Evolutionary conservation across 2,888 invertebrate species (phyloP).

Genomic region (Diploptera punctata): DNA sequence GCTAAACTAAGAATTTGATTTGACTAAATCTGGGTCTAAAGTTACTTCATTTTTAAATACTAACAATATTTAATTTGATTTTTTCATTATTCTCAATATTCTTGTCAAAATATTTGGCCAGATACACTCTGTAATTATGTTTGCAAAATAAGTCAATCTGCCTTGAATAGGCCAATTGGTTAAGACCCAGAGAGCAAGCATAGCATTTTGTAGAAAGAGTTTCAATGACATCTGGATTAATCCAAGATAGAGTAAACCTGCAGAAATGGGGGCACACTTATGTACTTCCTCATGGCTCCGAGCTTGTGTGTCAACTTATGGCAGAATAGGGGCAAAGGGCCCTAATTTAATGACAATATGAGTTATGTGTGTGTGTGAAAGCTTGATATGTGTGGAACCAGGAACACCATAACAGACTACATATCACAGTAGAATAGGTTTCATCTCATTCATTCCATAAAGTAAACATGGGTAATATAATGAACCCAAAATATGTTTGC

Average conservation of each 20-base stretch:
- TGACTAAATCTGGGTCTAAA: not conserved
- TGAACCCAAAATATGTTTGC: no score
- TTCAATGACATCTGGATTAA: slow-evolving; percentile 4
- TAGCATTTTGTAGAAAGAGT: slow-evolving; percentile 6
- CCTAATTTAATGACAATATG: no score
- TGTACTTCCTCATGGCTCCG: no score
- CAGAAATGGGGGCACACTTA: no score
- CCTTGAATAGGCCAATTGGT: not conserved
- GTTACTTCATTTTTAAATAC: slow-evolving; percentile 18
- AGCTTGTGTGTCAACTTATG: no score
- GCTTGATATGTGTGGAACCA: no score
- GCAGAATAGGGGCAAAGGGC: no score
- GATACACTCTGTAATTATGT: not conserved
- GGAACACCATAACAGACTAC: no score
- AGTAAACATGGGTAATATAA: no score
- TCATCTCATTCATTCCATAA: no score
- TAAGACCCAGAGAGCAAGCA: slow-evolving; percentile 6
- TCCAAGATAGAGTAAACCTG: not conserved
- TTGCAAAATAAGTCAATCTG: not conserved
- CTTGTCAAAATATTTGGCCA: slow-evolving; percentile 10
- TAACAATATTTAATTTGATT: slow-evolving; percentile 4
- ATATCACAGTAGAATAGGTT: no score
- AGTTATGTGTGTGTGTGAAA: no score
- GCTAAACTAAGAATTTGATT: not conserved
- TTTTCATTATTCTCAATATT: slow-evolving; percentile 12